Percentiles rank a stretch among this genome's conserved stretches.
Conservation (phyloP, 2,888 invertebrate genomes). For the Cantharis rufa region DNA sequence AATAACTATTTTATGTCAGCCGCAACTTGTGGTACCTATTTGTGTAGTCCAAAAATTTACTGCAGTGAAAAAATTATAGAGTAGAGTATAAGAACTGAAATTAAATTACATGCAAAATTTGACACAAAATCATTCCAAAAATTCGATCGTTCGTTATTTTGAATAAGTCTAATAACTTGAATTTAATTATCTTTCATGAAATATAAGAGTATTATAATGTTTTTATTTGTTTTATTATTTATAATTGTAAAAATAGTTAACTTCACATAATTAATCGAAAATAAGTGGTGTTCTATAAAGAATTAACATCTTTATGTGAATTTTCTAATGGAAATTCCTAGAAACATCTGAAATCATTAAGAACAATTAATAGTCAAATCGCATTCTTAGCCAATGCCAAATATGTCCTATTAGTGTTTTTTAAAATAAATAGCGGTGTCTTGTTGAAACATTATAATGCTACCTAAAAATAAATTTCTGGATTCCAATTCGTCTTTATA, state of each 20-base stretch:
- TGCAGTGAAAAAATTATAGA: too few species aligned
- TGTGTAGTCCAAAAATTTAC: too few species aligned
- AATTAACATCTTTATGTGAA: background rate
- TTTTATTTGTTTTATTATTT: too few species aligned
- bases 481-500: conserved; percentile 30
- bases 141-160: too few species aligned
- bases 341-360: conserved; percentile 24
- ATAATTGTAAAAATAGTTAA: background rate
- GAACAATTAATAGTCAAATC: conserved; percentile 28
- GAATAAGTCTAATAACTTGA: too few species aligned
- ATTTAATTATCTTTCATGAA: too few species aligned
- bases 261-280: background rate
- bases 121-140: too few species aligned
- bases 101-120: too few species aligned
- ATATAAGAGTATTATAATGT: too few species aligned
- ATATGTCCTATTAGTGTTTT: conserved; percentile 29
- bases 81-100: too few species aligned
- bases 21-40: too few species aligned
- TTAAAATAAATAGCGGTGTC: conserved; percentile 31
- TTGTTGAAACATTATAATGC: conserved; percentile 25
- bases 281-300: background rate
- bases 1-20: too few species aligned
- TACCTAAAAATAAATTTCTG: conserved; percentile 28
- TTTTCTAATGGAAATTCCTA: conserved; percentile 18
- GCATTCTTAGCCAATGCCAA: conserved; percentile 28